These are phyloP conservation scores for Poicephalus meyeri DNA, from an alignment of 2,113 vertebrate genomes.

Conservation along the genomic window DNA sequence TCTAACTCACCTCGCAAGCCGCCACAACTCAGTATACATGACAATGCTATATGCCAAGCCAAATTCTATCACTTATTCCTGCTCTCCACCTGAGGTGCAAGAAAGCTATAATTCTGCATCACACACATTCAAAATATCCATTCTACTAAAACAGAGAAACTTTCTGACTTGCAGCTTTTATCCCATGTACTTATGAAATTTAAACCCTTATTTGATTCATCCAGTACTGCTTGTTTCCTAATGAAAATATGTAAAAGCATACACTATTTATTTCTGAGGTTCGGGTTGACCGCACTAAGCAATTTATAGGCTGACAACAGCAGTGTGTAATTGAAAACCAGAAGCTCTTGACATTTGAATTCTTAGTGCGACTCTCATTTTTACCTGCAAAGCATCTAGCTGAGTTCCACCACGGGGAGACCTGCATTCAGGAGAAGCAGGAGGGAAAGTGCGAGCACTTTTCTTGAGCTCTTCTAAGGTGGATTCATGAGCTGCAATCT, in stretches of 20 bases:
- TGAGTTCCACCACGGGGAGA: slow-evolving; percentile 81
- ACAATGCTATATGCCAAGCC: neutral
- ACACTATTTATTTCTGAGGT: neutral
- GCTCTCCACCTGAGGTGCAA: neutral
- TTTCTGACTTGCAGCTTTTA: neutral
- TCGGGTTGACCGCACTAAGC: neutral
- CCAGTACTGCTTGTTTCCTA: neutral
- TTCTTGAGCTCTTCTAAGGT: slow-evolving; percentile 89
- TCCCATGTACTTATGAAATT: neutral
- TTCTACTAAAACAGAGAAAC: neutral
- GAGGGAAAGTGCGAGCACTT: slow-evolving; percentile 77
- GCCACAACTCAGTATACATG: neutral
- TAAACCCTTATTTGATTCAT: neutral
- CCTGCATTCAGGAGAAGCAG: slow-evolving; percentile 80
- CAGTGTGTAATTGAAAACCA: neutral
- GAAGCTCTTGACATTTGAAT: neutral
- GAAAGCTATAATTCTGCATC: neutral
- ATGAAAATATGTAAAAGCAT: neutral
- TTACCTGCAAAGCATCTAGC: slow-evolving; percentile 91
- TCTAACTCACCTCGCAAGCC: neutral
- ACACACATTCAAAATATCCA: neutral
- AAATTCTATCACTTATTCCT: neutral
- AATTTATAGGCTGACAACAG: neutral
- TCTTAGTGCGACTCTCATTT: neutral
- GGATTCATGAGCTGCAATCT: slow-evolving; percentile 88